phyloP scores from a whole-genome alignment of 2,113 vertebrate genomes.

The Nibea coibor region DNA sequence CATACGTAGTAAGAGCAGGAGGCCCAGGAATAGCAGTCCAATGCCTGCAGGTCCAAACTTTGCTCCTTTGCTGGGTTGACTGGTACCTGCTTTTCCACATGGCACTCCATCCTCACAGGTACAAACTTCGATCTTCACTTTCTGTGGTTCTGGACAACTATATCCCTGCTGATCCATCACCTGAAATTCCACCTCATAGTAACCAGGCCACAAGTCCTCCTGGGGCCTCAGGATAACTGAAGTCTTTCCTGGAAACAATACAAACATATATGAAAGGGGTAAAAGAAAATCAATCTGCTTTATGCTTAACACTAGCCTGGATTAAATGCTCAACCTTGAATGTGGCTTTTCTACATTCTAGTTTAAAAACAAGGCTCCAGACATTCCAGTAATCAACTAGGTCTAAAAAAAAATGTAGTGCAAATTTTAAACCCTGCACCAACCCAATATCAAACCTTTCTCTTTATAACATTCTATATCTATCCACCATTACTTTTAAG shows the following conservation, averaged over 20 bases:
- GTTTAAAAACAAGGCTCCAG: not conserved
- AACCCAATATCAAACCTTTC: too few species aligned
- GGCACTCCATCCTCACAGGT: slow-evolving; percentile 65
- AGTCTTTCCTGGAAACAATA: slow-evolving; percentile 69
- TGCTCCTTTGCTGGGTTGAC: not conserved
- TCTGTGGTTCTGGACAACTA: slow-evolving; percentile 75
- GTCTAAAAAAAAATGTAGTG: not conserved
- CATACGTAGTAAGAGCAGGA: slow-evolving; percentile 88
- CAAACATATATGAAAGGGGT: not conserved
- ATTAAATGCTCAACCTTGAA: not conserved
- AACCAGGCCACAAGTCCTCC: slow-evolving; percentile 63
- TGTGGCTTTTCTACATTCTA: not conserved
- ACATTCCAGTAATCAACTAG: not conserved
- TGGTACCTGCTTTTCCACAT: not conserved
- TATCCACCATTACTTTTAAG: not conserved
- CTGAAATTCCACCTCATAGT: slow-evolving; percentile 62
- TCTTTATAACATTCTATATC: not conserved
- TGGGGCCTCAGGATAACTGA: slow-evolving; percentile 67
- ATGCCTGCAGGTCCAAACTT: slow-evolving; percentile 84
- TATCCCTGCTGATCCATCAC: slow-evolving; percentile 76
- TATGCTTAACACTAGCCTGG: not conserved
- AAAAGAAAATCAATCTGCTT: not conserved
- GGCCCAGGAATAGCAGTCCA: slow-evolving; percentile 86
- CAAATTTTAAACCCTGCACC: not conserved
- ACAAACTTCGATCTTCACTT: slow-evolving; percentile 73